Base-by-base conservation (phyloP, 2,888 invertebrate species). In the Salticus scenicus region DNA sequence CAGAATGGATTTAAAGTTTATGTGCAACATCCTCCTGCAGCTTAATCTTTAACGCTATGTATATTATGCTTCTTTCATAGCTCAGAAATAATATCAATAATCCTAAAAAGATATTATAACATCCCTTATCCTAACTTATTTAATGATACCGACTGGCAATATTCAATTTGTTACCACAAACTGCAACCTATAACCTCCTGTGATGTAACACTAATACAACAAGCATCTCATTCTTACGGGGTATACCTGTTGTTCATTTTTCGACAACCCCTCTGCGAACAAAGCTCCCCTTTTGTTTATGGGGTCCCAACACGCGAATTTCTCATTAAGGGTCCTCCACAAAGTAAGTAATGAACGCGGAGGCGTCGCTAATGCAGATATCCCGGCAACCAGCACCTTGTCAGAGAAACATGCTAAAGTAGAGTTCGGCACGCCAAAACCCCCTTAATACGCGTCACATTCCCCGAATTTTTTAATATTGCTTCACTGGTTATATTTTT, bases 281-380 rank as follows among this genome's bases (percentile, higher is more conserved):
- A 37, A 31, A 63, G 67, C 27, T 67, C 73, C 66, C 57, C 72
- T 77, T 57, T 84, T 84, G 83, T 84, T 84, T 84, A 84, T 84
- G 67, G 83, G 31, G 57, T 20, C 37, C 8, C 8, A 51, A 72
- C 83, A 84, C 83, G 83, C 83, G 57, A 84, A 69, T 31, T n/a
- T 37, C 83, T 84, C 83, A 67, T 84, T 84, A 77, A 77, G 73
- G 73, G 27, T 37, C 30, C 75, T 73, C 77, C 57, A 47, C 42
- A 84, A 73, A 77, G 77, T 76, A 72, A 72, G 69, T 7, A 83
- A 83, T 83, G 82, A 83, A 51, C 66, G 30, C 24, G 33, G 75
- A 76, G 83, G 83, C 83, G 83, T 84, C 77, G 67, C 83, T 84
- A 84, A 84, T 84, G 83, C 83, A 84, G 77, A 84, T 84, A 84